These are phyloP conservation scores for Neoascia interrupta DNA, from an alignment of 2,888 invertebrate genomes.

Conservation along the genomic window DNA sequence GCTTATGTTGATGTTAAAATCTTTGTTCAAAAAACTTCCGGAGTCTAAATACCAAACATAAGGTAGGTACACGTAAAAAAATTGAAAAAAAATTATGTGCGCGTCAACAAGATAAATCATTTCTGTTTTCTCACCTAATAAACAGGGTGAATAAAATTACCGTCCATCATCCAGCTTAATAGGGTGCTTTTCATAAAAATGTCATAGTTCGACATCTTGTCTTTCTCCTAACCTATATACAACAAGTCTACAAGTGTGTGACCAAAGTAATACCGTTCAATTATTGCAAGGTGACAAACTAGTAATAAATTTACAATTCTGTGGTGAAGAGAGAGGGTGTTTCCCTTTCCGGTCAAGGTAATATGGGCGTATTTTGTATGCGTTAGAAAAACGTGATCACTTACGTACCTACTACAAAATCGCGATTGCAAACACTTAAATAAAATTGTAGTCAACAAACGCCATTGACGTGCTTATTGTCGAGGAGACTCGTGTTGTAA, in stretches of 20 bases:
- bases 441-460: slow-evolving; percentile 14
- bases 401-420: no score
- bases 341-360: slow-evolving; percentile 13
- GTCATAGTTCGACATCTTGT: slow-evolving; percentile 46
- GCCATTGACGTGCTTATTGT: slow-evolving; percentile 7
- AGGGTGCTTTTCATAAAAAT: slow-evolving; percentile 23
- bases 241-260: background rate
- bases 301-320: slow-evolving; percentile 45
- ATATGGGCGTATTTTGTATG: slow-evolving; percentile 31
- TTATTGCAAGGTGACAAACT: slow-evolving; percentile 3
- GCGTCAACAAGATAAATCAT: slow-evolving; percentile 26
- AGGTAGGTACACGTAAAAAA: no score
- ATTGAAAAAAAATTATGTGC: no score
- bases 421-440: slow-evolving; percentile 7
- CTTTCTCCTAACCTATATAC: background rate
- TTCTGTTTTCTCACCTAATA: slow-evolving; percentile 5
- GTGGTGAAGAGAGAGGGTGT: slow-evolving; percentile 33
- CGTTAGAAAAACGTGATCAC: no score
- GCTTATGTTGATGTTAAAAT: no score
- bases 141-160: slow-evolving; percentile 26
- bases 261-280: background rate
- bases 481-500: no score
- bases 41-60: no score
- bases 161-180: slow-evolving; percentile 39
- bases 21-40: no score